Evolutionary conservation across 2,797 vertebrate genomes (phyloP), one percentile per base, ranked within the genome.

Genomic region (Lerista edwardsae): DNA sequence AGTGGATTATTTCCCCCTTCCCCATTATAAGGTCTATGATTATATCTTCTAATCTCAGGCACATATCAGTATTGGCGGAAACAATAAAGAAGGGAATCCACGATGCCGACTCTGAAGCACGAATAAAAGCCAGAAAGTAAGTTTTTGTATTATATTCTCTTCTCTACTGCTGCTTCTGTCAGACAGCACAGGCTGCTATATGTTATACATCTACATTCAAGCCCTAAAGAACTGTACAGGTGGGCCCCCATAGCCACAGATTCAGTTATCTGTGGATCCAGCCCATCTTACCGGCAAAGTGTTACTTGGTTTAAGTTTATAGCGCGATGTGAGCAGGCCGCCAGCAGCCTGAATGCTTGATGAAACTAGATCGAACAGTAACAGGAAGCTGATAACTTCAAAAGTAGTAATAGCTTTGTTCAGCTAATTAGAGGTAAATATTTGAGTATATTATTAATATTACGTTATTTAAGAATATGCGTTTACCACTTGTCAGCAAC

Each of bases 81-180:
- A 99, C 99, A 72, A 98, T 99, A 96, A 99, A 97, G 96, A 99
- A 99, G 86, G 99, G 99, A 76, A 98, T 99, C 86, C 98, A 99
- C 1, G 99, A 99, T 41, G 98, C 99, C 0, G 99, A 99, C 95
- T 99, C 98, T 0, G 99, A 99, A 95, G 98, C 98, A 84, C 96
- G 98, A 81, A 98, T 98, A 93, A 98, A 99, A 82, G 98, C 99
- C 68, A 97, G 99, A 91, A 99, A 98, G 99, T 99, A 97, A 97
- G 98, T 97, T 57, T 19, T 51, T 51, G 7, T n/a, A n/a, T 57
- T 89, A 12, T 82, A 25, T 85, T 4, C 19, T 81, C 0, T 1
- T 79, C 31, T 71, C 12, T 21, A 34, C 41, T 67, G 61, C 15
- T 71, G 41, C 19, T 64, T 84, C 34, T 27, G 12, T 67, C 14